Evolutionary conservation across 2,888 invertebrate species (phyloP), one percentile per base, ranked within the genome.

Genomic region (Drosophila antonietae): DNA sequence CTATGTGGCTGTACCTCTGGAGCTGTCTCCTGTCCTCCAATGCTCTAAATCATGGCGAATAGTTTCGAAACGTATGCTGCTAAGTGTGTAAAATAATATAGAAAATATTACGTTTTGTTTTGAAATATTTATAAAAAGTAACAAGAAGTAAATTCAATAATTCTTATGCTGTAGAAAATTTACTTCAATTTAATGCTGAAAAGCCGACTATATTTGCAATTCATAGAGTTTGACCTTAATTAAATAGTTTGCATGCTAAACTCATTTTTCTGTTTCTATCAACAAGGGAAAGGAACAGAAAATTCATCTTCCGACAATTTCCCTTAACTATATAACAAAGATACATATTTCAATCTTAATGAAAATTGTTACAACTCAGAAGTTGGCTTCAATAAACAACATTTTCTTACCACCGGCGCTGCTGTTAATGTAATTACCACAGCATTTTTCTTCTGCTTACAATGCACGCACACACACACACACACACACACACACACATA

Each of bases 361-460:
- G 90, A 90, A 90, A 89, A 85, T 86, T 74, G 90, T 82, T 90
- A 78, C 79, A 76, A 72, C 78, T 83, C 75, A 60, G 71, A 58
- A 58, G 69, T 66, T 71, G 72, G 51, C 74, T 83, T 77, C 78
- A 73, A 83, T 86, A 83, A 83, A 81, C 77, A 86, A 76, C 81
- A 78, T 80, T 79, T 81, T 68, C 76, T 62, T 73, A 55, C 58
- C 58, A 39, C 60, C 63, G 77, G 62, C 58, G 62, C 65, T 80
- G 88, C 81, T 80, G 78, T 80, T 88, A 86, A 81, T 81, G 90
- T 90, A 90, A 89, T 89, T 90, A 90, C 89, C 78, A 64, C 89
- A 78, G 72, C 87, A 88, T 90, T 88, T 83, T 83, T 88, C 74
- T 70, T 71, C 28, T 20, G 67, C 71, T 44, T 66, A 60, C 63